phyloP scores from a whole-genome alignment of 2,113 vertebrate species.

The Oncorhynchus clarkii region DNA sequence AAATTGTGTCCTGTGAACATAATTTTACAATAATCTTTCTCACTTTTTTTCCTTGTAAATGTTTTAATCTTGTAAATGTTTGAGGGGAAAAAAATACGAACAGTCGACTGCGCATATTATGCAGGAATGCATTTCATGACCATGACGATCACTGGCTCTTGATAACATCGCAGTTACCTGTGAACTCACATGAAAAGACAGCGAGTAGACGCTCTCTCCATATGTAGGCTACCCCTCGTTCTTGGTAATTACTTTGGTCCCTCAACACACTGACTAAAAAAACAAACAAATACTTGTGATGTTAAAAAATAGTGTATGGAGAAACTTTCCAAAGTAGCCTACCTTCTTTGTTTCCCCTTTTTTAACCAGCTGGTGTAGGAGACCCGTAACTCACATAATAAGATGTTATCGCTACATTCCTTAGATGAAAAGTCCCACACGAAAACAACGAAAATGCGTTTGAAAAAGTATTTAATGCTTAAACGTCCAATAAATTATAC shows the following conservation, averaged over 20 bases:
- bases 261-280: constrained; percentile 2
- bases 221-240: constrained; percentile 19
- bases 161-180: constrained; percentile 47
- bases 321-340: constrained; percentile 9
- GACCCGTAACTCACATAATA: constrained; percentile 40
- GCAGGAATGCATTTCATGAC: background rate
- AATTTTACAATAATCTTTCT: background rate
- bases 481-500: background rate
- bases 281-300: constrained; percentile 13
- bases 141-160: background rate
- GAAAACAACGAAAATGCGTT: constrained; percentile 35
- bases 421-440: constrained; percentile 16
- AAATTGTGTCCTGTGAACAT: background rate
- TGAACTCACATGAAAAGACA: constrained; percentile 65
- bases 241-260: constrained; percentile 6
- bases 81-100: background rate
- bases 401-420: constrained; percentile 67
- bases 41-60: background rate
- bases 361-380: background rate
- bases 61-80: background rate
- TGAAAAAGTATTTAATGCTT: constrained; percentile 22
- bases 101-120: background rate
- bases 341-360: constrained; percentile 39
- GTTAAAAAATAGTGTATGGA: background rate
- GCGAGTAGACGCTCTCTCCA: constrained; percentile 12